A percentile compares a stretch with the other conserved stretches of the same genome.
These are phyloP conservation scores for Phalacrocorax aristotelis DNA, from an alignment of 2,113 vertebrate species.

Conservation along the genomic window DNA sequence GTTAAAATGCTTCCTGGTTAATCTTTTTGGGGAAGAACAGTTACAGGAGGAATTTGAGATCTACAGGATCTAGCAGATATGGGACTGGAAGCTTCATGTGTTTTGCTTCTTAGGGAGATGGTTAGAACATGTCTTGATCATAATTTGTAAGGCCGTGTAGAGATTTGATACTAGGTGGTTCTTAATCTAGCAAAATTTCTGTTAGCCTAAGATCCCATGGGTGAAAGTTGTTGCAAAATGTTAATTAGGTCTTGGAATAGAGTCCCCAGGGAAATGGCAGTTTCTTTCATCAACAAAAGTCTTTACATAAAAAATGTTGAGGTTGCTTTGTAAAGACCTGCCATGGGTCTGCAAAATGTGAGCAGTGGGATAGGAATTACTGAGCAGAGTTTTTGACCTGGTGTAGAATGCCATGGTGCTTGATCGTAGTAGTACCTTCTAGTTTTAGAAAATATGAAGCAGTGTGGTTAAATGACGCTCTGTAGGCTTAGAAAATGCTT, in stretches of 20 bases:
- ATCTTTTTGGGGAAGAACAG: background rate
- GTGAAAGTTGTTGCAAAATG: background rate
- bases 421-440: accelerated
- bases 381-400: background rate
- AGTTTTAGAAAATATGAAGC: background rate
- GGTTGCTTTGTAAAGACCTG: background rate
- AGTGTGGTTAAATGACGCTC: background rate
- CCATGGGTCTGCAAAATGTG: background rate
- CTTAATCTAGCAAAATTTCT: background rate
- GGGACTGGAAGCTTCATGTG: background rate
- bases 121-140: background rate
- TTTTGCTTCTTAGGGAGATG: background rate
- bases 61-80: background rate
- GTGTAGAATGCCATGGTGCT: background rate
- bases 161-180: background rate
- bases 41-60: background rate
- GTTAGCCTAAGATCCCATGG: background rate
- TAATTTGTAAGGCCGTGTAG: background rate
- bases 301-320: background rate
- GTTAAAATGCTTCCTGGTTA: background rate
- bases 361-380: background rate
- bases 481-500: background rate
- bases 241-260: background rate
- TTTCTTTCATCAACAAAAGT: background rate
- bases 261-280: background rate